Base-by-base conservation (phyloP, 2,888 invertebrate genomes). In the Heteromyza rotundicornis region DNA sequence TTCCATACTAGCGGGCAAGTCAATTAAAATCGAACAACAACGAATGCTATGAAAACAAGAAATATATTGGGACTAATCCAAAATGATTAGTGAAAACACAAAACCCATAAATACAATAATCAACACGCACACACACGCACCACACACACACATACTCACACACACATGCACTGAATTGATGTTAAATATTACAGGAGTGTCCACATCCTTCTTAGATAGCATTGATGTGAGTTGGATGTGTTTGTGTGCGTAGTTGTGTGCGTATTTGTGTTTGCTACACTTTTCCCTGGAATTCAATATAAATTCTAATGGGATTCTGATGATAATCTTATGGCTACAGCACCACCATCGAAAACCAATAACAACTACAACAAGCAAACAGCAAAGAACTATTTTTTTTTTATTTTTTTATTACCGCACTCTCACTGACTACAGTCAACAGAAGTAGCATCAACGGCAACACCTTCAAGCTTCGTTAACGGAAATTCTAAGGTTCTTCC, bases 261-360 rank as follows among this genome's bases (percentile, higher is more conserved):
- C 35, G 36, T 60, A 8, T 55, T 22, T 20, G 47, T 47, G 47
- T 19, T 47, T 17, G 47, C 40, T 47, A 57, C 32, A 51, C 51
- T 55, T 57, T 73, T n/a, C n/a, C n/a, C 69, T 67, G 70, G 74
- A 76, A 76, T 76, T 75, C 75, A 75, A 74, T 75, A 75, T 75
- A 76, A 76, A 74, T 74, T 75, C 73, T 75, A 76, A 75, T 76
- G 76, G 74, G 68, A 74, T 75, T 75, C 73, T 74, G 74, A 76
- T 76, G 76, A 76, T 76, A 76, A 76, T 76, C 75, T 71, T 70
- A 68, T 76, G 72, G 68, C 71, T 70, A n/a, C n/a, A n/a, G n/a
- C n/a, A n/a, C n/a, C n/a, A n/a, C n/a, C n/a, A n/a, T n/a, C 57
- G 70, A 73, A 73, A 73, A 73, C 73, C 73, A 74, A 74, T 66